Evolutionary conservation across 1,140 invertebrate species (phyloP).

Genomic region (Lysiphlebus fabarum): DNA sequence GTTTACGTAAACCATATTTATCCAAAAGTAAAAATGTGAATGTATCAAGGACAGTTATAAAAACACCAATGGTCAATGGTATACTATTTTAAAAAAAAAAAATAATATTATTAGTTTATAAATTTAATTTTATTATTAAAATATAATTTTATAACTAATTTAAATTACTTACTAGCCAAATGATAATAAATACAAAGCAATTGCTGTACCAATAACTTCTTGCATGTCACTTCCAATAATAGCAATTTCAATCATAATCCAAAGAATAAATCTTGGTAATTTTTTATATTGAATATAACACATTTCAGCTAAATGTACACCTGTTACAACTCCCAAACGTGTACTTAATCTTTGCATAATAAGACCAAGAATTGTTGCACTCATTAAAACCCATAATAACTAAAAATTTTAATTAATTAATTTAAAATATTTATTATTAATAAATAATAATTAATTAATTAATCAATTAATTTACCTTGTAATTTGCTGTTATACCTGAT

Average conservation of each 20-base stretch:
- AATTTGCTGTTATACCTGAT: slow-evolving; percentile 75
- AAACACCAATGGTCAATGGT: slow-evolving; percentile 79
- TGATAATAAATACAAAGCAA: slow-evolving; percentile 84
- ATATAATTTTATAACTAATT: slow-evolving; percentile 1
- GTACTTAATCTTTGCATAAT: slow-evolving; percentile 83
- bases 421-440: no score
- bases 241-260: slow-evolving; percentile 93
- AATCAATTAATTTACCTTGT: slow-evolving; percentile 59
- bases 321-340: slow-evolving; percentile 80
- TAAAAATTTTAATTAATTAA: slow-evolving; percentile 34
- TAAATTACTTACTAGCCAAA: slow-evolving; percentile 69
- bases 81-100: slow-evolving; percentile 64
- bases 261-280: slow-evolving; percentile 75
- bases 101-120: slow-evolving; percentile 7
- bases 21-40: slow-evolving; percentile 92
- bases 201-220: slow-evolving; percentile 88
- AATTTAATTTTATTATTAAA: no score
- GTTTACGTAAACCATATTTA: slow-evolving; percentile 87
- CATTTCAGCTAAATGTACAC: slow-evolving; percentile 81
- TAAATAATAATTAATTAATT: slow-evolving; percentile 7
- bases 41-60: slow-evolving; percentile 86
- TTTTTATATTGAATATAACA: slow-evolving; percentile 78
- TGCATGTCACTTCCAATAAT: slow-evolving; percentile 95
- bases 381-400: slow-evolving; percentile 84
- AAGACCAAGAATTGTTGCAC: slow-evolving; percentile 80